phyloP scores from a whole-genome alignment of 2,888 invertebrate species.

The Odontothrips loti region DNA sequence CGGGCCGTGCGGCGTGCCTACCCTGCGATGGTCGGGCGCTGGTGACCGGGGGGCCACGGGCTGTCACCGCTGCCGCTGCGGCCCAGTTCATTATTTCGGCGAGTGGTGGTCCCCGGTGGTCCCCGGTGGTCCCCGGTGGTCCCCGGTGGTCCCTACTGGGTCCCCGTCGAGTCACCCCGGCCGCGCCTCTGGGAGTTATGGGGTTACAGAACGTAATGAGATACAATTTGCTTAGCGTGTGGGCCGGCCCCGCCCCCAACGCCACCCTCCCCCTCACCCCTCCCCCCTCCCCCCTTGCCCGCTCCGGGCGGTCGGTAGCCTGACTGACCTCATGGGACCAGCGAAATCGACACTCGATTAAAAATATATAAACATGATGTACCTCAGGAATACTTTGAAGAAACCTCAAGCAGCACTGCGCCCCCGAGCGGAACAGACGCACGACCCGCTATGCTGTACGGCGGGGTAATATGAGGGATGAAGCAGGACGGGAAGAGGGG shows the following conservation, averaged over 20 bases:
- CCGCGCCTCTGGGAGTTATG: neutral
- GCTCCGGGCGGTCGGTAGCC: neutral
- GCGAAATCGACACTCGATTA: no score
- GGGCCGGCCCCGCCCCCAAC: no score
- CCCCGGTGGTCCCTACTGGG: no score
- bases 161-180: neutral
- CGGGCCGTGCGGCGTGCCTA: neutral
- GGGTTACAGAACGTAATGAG: neutral
- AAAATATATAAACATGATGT: no score
- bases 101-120: no score
- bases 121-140: no score
- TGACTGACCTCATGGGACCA: no score
- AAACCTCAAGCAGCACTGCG: no score
- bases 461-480: neutral
- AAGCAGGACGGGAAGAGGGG: neutral
- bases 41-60: neutral
- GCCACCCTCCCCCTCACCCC: neutral
- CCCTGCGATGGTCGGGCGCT: neutral
- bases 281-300: neutral
- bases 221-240: neutral
- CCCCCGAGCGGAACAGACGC: no score
- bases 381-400: no score
- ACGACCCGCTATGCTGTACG: no score
- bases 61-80: neutral
- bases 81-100: no score